Percentiles rank a stretch among this genome's conserved stretches.
Conservation (phyloP, 2,113 vertebrate species). For the Zapus hudsonius region DNA sequence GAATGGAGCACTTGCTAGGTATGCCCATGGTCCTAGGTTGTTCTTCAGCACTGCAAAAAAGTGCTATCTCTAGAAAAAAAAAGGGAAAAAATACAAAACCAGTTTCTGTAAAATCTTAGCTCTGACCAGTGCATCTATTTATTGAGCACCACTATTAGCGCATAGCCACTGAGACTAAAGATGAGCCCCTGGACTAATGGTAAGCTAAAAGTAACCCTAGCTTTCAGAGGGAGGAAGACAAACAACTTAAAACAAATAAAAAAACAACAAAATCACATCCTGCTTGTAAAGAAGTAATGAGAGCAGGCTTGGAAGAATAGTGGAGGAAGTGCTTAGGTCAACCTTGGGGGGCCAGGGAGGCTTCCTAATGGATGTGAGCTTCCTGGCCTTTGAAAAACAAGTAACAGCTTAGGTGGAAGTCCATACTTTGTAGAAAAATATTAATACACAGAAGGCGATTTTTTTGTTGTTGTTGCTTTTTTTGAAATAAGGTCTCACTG, state of each 20-base stretch:
- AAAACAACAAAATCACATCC: neutral
- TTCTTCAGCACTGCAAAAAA: neutral
- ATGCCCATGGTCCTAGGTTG: neutral
- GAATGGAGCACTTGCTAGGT: neutral
- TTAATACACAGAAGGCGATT: neutral
- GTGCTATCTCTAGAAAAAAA: neutral
- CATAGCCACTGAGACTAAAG: neutral
- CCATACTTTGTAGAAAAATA: neutral
- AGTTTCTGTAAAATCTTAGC: conserved; percentile 15
- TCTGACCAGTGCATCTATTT: neutral
- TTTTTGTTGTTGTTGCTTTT: neutral
- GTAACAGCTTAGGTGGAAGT: neutral
- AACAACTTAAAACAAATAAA: neutral
- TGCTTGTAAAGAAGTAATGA: neutral
- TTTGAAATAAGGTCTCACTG: neutral
- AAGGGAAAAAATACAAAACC: neutral
- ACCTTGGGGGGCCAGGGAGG: neutral
- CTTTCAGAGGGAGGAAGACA: neutral
- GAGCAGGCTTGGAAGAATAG: neutral
- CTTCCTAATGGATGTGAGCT: neutral
- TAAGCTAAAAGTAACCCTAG: neutral
- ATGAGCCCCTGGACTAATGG: neutral
- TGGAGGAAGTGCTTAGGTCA: neutral
- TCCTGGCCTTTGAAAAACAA: neutral
- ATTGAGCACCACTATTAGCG: neutral